phyloP scores from a whole-genome alignment of 2,888 invertebrate species.

The Auanema sp. region DNA sequence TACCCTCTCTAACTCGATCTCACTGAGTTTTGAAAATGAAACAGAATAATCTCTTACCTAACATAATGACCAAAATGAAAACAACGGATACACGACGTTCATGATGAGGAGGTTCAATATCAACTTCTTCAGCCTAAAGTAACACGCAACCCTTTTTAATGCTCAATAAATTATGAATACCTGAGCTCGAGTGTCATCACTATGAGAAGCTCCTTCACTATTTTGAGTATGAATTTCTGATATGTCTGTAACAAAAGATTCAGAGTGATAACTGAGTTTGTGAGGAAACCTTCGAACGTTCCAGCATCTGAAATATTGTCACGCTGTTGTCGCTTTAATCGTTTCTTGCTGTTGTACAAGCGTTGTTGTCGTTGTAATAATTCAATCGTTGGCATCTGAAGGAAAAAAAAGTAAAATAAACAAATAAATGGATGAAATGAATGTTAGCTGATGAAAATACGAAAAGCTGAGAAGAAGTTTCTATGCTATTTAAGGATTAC shows the following conservation, averaged over 20 bases:
- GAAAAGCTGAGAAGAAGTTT: not conserved
- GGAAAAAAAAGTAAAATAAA: constrained; percentile 5
- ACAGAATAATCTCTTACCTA: constrained; percentile 38
- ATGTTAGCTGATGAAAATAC: not conserved
- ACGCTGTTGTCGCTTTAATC: constrained; percentile 32
- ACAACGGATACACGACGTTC: constrained; percentile 63
- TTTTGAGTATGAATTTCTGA: constrained; percentile 60
- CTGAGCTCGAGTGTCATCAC: constrained; percentile 45
- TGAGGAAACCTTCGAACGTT: constrained; percentile 57
- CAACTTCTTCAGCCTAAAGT: constrained; percentile 36
- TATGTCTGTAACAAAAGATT: constrained; percentile 49
- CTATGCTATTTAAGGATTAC: constrained; percentile 6
- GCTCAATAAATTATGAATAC: not conserved
- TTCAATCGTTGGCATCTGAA: constrained; percentile 45
- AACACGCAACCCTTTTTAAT: not conserved
- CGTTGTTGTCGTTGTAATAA: constrained; percentile 45
- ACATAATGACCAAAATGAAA: constrained; percentile 63
- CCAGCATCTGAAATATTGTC: constrained; percentile 58
- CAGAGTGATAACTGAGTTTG: not conserved
- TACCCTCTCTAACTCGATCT: no score
- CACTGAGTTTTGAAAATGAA: no score
- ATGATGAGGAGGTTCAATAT: constrained; percentile 28
- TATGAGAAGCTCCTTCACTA: constrained; percentile 39
- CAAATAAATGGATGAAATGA: not conserved
- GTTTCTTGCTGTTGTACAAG: constrained; percentile 28